Conservation (phyloP, 2,888 invertebrate species). For the Pelosia muscerda region DNA sequence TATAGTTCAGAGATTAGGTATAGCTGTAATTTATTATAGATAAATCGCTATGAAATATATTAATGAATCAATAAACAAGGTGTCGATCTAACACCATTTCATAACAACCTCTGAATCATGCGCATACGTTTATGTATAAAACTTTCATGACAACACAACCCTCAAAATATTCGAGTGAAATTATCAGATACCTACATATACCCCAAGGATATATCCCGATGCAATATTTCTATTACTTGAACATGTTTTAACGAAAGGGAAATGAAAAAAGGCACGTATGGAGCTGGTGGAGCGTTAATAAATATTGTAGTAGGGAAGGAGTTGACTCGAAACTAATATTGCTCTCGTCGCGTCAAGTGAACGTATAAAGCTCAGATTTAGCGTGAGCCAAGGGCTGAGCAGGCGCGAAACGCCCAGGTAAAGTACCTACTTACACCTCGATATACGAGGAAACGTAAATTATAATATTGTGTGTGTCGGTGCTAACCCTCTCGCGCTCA, state of each 20-base stretch:
- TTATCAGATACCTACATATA: slow-evolving; percentile 18
- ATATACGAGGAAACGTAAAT: slow-evolving; percentile 86
- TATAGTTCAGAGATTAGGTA: neutral
- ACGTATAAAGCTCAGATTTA: slow-evolving; percentile 87
- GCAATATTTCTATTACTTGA: slow-evolving; percentile 50
- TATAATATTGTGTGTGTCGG: slow-evolving; percentile 86
- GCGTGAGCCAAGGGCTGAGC: slow-evolving; percentile 83
- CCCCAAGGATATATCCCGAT: slow-evolving; percentile 13
- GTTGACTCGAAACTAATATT: slow-evolving; percentile 85
- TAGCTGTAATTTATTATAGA: neutral
- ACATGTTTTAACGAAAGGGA: slow-evolving; percentile 63
- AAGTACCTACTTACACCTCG: slow-evolving; percentile 86
- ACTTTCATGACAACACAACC: slow-evolving; percentile 30
- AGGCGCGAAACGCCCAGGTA: slow-evolving; percentile 85
- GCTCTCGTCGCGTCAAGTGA: slow-evolving; percentile 86
- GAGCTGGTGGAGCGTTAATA: slow-evolving; percentile 78
- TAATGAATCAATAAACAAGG: neutral
- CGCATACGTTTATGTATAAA: slow-evolving; percentile 22
- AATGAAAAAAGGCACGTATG: slow-evolving; percentile 61
- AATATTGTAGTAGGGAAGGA: slow-evolving; percentile 84
- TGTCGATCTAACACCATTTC: neutral
- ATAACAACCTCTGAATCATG: neutral
- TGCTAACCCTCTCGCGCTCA: slow-evolving; percentile 82
- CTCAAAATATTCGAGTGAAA: slow-evolving; percentile 23
- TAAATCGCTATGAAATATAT: neutral